Evolutionary conservation across 2,113 vertebrate genomes (phyloP).

Genomic region (Siniperca chuatsi): DNA sequence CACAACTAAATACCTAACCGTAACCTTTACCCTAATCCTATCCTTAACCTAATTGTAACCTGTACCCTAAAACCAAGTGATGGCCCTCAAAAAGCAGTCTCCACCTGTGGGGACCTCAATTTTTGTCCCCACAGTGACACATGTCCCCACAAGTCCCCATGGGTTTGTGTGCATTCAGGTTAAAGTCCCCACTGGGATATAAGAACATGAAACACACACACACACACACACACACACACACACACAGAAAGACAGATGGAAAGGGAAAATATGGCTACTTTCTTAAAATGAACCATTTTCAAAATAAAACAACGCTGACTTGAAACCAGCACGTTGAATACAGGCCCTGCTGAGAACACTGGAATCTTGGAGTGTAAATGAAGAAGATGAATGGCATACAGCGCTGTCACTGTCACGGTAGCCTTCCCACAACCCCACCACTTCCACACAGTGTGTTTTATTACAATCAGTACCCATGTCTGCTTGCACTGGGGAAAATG

Average conservation of each 20-base stretch:
- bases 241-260: constrained; percentile 8
- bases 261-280: background rate
- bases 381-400: constrained; percentile 68
- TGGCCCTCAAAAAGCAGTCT: no score
- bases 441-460: constrained; percentile 80
- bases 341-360: constrained; percentile 23
- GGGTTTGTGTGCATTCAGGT: no score
- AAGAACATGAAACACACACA: no score
- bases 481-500: constrained; percentile 83
- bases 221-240: no score
- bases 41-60: no score
- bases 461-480: constrained; percentile 83
- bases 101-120: no score
- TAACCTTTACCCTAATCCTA: no score
- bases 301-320: constrained; percentile 55
- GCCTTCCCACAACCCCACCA: constrained; percentile 42
- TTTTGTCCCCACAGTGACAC: no score
- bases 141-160: no score
- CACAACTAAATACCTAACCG: no score
- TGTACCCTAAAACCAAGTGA: no score
- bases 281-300: constrained; percentile 37
- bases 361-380: constrained; percentile 55
- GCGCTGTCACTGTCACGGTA: constrained; percentile 63
- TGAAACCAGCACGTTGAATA: constrained; percentile 14
- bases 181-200: no score